Evolutionary conservation across 92 coral and sea anemone species (phyloP).

Genomic region (Muricea muricata): DNA sequence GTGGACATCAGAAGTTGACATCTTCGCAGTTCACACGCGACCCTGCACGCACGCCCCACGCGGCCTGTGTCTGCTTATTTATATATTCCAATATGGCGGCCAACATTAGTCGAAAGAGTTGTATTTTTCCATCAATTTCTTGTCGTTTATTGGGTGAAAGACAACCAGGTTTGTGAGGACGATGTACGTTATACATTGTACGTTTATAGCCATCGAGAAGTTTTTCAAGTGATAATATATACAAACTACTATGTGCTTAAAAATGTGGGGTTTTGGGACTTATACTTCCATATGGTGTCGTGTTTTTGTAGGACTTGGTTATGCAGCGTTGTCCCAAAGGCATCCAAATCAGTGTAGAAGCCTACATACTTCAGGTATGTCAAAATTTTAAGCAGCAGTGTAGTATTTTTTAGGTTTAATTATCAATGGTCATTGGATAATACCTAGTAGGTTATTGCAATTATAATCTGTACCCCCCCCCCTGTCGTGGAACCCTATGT

Average conservation of each 20-base stretch:
- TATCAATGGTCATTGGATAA: too few species aligned
- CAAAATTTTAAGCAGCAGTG: neutral
- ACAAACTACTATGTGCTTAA: neutral
- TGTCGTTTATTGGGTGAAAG: neutral
- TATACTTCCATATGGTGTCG: neutral
- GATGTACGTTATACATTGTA: neutral
- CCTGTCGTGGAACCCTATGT: too few species aligned
- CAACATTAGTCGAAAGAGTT: neutral
- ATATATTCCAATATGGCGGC: constrained; percentile 45
- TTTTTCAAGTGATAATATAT: neutral
- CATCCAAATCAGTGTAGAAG: neutral
- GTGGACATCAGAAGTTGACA: too few species aligned
- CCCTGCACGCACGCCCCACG: too few species aligned
- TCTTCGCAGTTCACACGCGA: too few species aligned
- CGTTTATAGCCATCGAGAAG: neutral
- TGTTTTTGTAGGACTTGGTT: neutral
- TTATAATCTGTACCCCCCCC: too few species aligned
- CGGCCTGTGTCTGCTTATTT: neutral
- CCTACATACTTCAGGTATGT: neutral
- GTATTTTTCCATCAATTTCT: neutral
- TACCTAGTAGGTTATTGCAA: too few species aligned
- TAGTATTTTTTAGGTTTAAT: too few species aligned
- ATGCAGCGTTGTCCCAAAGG: neutral
- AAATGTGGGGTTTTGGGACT: neutral
- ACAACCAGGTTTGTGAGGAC: neutral